Evolutionary conservation across 2,797 vertebrate genomes (phyloP).

Genomic region (Periophthalmus magnuspinnatus): DNA sequence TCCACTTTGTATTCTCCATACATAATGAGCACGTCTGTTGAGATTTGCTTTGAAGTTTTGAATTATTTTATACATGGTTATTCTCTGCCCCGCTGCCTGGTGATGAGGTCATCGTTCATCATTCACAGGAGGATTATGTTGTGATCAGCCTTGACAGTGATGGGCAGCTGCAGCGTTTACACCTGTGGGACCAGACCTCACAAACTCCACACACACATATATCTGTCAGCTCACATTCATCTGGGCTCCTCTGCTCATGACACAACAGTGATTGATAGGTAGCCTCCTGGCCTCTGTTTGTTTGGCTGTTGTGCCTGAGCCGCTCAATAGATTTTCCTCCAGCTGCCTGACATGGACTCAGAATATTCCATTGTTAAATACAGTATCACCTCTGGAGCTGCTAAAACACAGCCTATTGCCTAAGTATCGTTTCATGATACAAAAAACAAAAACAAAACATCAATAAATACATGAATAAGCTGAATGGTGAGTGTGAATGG

Average conservation of each 20-base stretch:
- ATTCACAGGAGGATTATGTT: slow-evolving; percentile 53
- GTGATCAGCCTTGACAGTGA: slow-evolving; percentile 56
- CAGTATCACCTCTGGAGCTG: slow-evolving; percentile 11
- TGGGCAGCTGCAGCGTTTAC: slow-evolving; percentile 34
- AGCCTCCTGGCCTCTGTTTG: slow-evolving; percentile 41
- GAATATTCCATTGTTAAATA: slow-evolving; percentile 18
- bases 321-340: slow-evolving; percentile 27
- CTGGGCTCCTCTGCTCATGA: slow-evolving; percentile 27
- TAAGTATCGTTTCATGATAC: too few species aligned
- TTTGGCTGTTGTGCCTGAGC: slow-evolving; percentile 41
- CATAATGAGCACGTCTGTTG: too few species aligned
- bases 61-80: too few species aligned
- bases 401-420: neutral
- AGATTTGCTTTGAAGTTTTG: too few species aligned
- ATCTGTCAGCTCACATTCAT: slow-evolving; percentile 60
- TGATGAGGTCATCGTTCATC: slow-evolving; percentile 31
- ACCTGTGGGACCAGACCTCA: slow-evolving; percentile 22
- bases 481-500: too few species aligned
- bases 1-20: too few species aligned
- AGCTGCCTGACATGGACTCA: slow-evolving; percentile 26
- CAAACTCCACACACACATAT: slow-evolving; percentile 2
- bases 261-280: slow-evolving; percentile 63
- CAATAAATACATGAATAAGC: too few species aligned
- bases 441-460: too few species aligned
- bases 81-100: neutral